Conservation (phyloP, 2,113 vertebrate genomes). For the Coryphaenoides rupestris region DNA sequence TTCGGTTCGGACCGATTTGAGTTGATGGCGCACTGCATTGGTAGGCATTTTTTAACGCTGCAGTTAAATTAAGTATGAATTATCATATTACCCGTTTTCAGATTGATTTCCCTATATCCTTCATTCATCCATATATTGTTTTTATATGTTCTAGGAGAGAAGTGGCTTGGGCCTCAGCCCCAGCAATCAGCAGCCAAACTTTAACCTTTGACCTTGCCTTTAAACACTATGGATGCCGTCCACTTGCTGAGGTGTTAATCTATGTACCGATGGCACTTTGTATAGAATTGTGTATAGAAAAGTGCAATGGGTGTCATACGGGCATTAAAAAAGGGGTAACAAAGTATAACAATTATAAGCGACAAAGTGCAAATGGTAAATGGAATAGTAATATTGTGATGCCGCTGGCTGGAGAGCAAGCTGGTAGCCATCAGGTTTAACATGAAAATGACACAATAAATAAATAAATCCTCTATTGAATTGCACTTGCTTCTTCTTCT, state of each 20-base stretch:
- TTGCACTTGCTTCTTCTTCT: not conserved
- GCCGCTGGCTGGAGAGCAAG: too few species aligned
- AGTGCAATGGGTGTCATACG: too few species aligned
- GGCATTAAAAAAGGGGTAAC: too few species aligned
- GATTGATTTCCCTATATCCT: not conserved
- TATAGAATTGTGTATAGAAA: too few species aligned
- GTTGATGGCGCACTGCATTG: slow-evolving; percentile 80
- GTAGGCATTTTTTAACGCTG: slow-evolving; percentile 66
- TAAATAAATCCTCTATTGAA: slow-evolving; percentile 2
- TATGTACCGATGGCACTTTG: too few species aligned
- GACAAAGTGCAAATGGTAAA: too few species aligned
- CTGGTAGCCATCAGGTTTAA: too few species aligned
- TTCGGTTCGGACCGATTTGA: slow-evolving; percentile 93
- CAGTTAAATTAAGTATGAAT: not conserved
- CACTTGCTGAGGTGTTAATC: too few species aligned
- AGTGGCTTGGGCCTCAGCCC: slow-evolving; percentile 71
- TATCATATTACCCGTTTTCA: not conserved
- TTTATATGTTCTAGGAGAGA: slow-evolving; percentile 67
- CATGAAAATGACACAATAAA: too few species aligned
- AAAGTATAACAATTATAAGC: too few species aligned
- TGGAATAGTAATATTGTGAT: too few species aligned
- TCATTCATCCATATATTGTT: slow-evolving; percentile 7
- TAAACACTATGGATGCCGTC: too few species aligned
- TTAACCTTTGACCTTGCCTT: slow-evolving; percentile 35
- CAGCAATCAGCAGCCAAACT: slow-evolving; percentile 47